Base-by-base conservation (phyloP, 35 echinoderm and acorn worm species). In the Holothuria glaberrima region DNA sequence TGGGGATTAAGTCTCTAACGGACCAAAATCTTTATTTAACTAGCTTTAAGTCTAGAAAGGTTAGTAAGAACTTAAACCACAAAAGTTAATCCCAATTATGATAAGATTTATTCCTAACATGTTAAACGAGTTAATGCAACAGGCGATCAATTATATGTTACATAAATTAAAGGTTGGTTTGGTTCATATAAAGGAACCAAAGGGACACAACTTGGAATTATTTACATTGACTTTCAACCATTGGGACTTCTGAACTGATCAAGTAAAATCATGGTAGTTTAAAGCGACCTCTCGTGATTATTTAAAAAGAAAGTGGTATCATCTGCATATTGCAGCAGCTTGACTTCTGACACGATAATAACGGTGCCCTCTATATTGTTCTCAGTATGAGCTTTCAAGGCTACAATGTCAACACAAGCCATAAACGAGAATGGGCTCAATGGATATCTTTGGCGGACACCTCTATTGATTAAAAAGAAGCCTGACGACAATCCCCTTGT, bases 231-330 rank as follows among this genome's bases (percentile, higher is more conserved):
- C 16, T 72, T 72, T 72, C 13, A 72, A 27, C 14, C 69, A 16
- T 21, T 16, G 29, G 16, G 69, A 16, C 69, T 16, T 21, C 14
- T 72, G 69, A 72, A n/a, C 17, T 16, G 13, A 27, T 27, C 19
- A 33, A 14, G 29, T 21, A 72, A n/a, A n/a, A n/a, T n/a, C n/a
- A n/a, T n/a, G n/a, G n/a, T n/a, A n/a, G n/a, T n/a, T n/a, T n/a
- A n/a, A n/a, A n/a, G n/a, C n/a, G n/a, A n/a, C n/a, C n/a, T n/a
- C n/a, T n/a, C n/a, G n/a, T n/a, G n/a, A n/a, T n/a, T n/a, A n/a
- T n/a, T n/a, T n/a, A n/a, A n/a, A 45, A 75, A 75, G 44, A 75
- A 21, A 75, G 34, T 31, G 31, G 83, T 64, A 31, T 86, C 83
- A 66, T 86, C 57, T 4, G 83, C 83, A 64, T 62, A 86, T 41